Evolutionary conservation across 2,888 invertebrate genomes (phyloP).

Genomic region (Penaeus monodon): DNA sequence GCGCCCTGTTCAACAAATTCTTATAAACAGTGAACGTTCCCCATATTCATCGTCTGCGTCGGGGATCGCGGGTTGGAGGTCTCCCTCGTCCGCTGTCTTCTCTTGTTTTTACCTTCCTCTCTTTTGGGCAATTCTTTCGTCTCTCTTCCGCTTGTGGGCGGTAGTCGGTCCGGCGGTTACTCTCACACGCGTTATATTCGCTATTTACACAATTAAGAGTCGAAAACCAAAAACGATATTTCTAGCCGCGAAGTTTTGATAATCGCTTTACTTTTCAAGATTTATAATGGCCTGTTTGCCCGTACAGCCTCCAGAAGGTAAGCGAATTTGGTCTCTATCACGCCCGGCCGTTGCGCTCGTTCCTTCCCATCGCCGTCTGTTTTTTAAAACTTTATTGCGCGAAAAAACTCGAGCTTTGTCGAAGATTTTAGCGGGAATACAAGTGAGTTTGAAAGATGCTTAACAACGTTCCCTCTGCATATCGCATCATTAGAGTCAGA

Average conservation of each 20-base stretch:
- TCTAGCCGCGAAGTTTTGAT: slow-evolving; percentile 51
- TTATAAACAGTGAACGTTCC: slow-evolving; percentile 42
- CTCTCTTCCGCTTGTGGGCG: not conserved
- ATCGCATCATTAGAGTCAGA: slow-evolving; percentile 59
- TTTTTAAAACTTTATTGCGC: slow-evolving; percentile 49
- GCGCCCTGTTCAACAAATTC: slow-evolving; percentile 23
- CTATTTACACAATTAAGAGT: too few species aligned
- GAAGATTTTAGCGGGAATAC: slow-evolving; percentile 59
- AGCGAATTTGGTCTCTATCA: slow-evolving; percentile 13
- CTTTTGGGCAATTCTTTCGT: not conserved
- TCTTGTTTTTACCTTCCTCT: too few species aligned
- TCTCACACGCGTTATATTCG: too few species aligned
- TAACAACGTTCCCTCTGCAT: slow-evolving; percentile 56
- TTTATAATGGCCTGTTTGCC: slow-evolving; percentile 46
- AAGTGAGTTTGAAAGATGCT: slow-evolving; percentile 60
- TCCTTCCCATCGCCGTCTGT: slow-evolving; percentile 3
- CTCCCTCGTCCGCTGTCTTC: too few species aligned
- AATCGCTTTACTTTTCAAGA: slow-evolving; percentile 46
- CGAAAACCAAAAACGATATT: slow-evolving; percentile 21
- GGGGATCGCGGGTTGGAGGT: not conserved
- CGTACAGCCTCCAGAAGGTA: slow-evolving; percentile 19
- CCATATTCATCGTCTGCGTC: not conserved
- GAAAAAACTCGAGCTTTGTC: slow-evolving; percentile 52
- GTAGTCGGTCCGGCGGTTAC: not conserved
- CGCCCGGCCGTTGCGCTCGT: not conserved